phyloP scores from a whole-genome alignment of 2,888 invertebrate genomes.

The Glaucopsyche alexis region DNA sequence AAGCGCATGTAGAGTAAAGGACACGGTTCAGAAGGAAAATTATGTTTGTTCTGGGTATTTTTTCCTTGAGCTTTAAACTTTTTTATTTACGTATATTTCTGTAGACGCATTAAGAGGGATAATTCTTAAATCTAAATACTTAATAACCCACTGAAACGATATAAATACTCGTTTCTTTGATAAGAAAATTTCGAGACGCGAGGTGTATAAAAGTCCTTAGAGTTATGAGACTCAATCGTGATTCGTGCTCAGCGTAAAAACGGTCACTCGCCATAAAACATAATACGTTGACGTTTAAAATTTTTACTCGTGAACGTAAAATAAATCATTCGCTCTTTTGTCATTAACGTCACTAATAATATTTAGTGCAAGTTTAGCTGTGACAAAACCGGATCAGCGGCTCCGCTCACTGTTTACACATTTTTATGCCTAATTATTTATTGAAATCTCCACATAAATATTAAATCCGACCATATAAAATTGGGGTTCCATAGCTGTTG shows the following conservation, averaged over 20 bases:
- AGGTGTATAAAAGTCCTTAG: not conserved
- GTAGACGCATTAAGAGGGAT: no score
- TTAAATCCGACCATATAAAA: constrained; percentile 48
- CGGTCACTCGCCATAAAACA: constrained; percentile 34
- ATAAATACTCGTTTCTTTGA: no score
- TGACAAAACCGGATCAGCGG: constrained; percentile 62
- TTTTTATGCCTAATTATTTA: constrained; percentile 64
- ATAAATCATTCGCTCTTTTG: constrained; percentile 74
- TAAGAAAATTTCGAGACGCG: not conserved
- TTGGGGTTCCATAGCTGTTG: constrained; percentile 41
- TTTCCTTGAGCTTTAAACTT: no score
- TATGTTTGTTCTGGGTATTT: no score
- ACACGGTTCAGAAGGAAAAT: no score
- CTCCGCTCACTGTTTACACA: constrained; percentile 70
- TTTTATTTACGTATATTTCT: no score
- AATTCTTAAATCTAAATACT: no score
- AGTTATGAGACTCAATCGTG: constrained; percentile 18
- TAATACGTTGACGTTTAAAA: constrained; percentile 54
- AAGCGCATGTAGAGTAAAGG: no score
- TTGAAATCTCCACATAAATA: constrained; percentile 72
- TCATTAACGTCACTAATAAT: constrained; percentile 76
- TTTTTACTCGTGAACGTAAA: constrained; percentile 51
- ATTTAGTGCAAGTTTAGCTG: constrained; percentile 69
- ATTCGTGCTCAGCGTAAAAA: not conserved
- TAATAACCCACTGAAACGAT: no score